phyloP scores from a whole-genome alignment of 2,797 vertebrate genomes.

The Melopsittacus undulatus region DNA sequence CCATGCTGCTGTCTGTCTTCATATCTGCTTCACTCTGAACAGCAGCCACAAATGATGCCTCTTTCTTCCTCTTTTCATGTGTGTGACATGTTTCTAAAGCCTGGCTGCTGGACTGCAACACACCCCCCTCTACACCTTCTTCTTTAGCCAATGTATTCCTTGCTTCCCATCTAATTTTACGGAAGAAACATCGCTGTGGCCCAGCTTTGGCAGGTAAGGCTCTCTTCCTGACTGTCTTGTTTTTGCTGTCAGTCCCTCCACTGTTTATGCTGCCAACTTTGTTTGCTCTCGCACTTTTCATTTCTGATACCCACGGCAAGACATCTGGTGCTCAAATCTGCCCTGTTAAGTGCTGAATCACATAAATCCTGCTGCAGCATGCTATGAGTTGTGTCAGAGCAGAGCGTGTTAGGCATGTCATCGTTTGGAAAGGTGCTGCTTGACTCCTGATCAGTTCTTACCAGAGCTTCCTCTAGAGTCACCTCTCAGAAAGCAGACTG shows the following conservation, averaged over 20 bases:
- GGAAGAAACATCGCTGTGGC: neutral
- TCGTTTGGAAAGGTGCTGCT: neutral
- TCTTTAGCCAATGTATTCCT: neutral
- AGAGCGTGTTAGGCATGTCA: neutral
- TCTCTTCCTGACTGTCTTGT: neutral
- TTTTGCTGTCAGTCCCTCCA: neutral
- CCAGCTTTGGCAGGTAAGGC: neutral
- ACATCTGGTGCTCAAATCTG: conserved; percentile 43
- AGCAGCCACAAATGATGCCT: neutral
- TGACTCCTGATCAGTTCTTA: neutral
- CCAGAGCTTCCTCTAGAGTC: neutral
- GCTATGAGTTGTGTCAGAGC: rapidly evolving
- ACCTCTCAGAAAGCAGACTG: neutral
- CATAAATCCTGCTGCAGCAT: neutral
- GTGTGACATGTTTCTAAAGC: neutral
- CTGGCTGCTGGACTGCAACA: neutral
- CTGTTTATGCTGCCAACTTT: neutral
- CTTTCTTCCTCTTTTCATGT: neutral
- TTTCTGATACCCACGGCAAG: conserved; percentile 4
- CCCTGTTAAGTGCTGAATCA: conserved; percentile 11
- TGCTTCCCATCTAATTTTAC: neutral
- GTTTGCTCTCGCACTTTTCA: neutral
- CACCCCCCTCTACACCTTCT: neutral
- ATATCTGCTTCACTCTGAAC: neutral
- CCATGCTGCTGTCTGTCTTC: neutral